These are phyloP conservation scores for Thaumatotibia leucotreta DNA, from an alignment of 1,140 invertebrate genomes.

Conservation along the genomic window DNA sequence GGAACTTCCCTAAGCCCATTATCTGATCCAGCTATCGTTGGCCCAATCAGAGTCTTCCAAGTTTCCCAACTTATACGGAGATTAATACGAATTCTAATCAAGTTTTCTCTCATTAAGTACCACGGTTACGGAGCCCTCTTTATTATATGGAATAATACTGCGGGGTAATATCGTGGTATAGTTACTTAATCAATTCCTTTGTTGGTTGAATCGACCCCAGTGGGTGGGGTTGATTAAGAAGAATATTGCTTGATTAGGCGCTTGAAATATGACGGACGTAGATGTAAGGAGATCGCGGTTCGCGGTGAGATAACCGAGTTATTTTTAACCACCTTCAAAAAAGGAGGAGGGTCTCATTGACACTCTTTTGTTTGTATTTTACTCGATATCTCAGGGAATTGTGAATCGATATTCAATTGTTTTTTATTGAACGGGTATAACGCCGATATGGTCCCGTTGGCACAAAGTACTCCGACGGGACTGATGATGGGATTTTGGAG, in stretches of 20 bases:
- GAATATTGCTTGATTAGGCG: conserved; percentile 75
- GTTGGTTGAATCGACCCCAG: conserved; percentile 69
- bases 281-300: conserved; percentile 33
- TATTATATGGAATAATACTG: conserved; percentile 73
- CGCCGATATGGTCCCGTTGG: too few species aligned
- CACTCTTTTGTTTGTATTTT: too few species aligned
- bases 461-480: too few species aligned
- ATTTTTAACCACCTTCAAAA: too few species aligned
- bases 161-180: conserved; percentile 71
- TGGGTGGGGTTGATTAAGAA: conserved; percentile 75
- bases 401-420: too few species aligned
- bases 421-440: too few species aligned
- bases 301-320: conserved; percentile 23
- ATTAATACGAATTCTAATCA: conserved; percentile 74
- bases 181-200: conserved; percentile 76
- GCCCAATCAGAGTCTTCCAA: conserved; percentile 49
- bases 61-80: conserved; percentile 56
- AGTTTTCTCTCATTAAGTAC: conserved; percentile 75
- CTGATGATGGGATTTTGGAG: too few species aligned
- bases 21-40: conserved; percentile 25
- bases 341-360: too few species aligned
- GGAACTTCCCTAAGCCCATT: background rate
- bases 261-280: conserved; percentile 62
- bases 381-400: too few species aligned
- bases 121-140: conserved; percentile 72